Evolutionary conservation across 2,797 vertebrate species (phyloP).

Genomic region (Menidia menidia): DNA sequence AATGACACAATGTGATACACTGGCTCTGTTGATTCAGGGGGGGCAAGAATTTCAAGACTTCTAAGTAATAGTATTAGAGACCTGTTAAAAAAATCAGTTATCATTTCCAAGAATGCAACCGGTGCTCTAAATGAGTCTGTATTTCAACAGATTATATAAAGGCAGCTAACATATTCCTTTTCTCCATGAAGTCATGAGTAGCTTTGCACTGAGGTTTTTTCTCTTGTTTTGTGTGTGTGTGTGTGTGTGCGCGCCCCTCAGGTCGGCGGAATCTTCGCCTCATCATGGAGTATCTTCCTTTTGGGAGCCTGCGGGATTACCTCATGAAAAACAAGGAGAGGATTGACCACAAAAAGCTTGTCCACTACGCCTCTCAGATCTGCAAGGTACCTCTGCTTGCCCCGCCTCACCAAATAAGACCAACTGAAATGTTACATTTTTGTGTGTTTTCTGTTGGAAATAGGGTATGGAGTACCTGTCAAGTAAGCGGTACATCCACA

Average conservation of each 20-base stretch:
- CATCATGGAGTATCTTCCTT: constrained; percentile 97
- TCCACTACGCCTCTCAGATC: constrained; percentile 94
- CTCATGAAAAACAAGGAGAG: constrained; percentile 94
- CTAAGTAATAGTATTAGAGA: no score
- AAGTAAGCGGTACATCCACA: constrained; percentile 93
- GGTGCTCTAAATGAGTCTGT: no score
- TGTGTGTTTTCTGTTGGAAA: constrained; percentile 11
- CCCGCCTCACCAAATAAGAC: background rate
- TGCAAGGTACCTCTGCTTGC: constrained; percentile 86
- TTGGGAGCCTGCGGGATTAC: constrained; percentile 95
- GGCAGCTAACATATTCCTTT: no score
- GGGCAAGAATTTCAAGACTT: no score
- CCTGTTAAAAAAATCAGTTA: no score
- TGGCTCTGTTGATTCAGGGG: no score
- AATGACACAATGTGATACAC: no score
- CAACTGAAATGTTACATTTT: background rate
- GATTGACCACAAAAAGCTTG: constrained; percentile 92
- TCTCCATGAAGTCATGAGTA: no score
- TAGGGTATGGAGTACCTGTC: constrained; percentile 98
- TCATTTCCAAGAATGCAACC: no score
- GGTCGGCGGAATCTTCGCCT: constrained; percentile 93
- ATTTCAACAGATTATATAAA: no score
- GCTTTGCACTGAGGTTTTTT: no score
- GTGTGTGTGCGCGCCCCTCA: constrained; percentile 17
- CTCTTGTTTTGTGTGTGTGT: background rate